phyloP scores from a whole-genome alignment of 2,888 invertebrate genomes.

The Allacma fusca region DNA sequence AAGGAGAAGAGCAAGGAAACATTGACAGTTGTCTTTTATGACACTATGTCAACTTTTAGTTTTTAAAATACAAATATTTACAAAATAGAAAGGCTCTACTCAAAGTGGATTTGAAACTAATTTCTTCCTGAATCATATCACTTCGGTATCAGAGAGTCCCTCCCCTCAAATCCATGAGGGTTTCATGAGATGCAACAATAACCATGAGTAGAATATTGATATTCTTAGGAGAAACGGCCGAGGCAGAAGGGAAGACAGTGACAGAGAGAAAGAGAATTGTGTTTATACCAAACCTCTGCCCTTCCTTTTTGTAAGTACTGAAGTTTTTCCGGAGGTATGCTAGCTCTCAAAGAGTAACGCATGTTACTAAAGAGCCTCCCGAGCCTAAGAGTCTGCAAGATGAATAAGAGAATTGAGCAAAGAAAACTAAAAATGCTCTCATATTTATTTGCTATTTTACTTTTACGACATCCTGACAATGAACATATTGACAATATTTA shows the following conservation, averaged over 20 bases:
- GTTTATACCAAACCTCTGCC: constrained; percentile 7
- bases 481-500: constrained; percentile 44
- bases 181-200: no score
- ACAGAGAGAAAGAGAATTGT: neutral
- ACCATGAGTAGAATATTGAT: neutral
- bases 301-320: neutral
- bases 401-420: neutral
- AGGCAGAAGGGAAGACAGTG: neutral
- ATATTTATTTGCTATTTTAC: constrained; percentile 45
- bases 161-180: neutral
- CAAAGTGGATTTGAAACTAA: no score
- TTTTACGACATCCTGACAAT: constrained; percentile 44
- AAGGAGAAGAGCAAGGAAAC: constrained; percentile 2
- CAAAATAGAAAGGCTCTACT: neutral
- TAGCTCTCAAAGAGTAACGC: neutral
- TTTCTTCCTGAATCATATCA: constrained; percentile 1
- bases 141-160: neutral
- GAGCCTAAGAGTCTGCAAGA: neutral
- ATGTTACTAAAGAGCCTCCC: neutral
- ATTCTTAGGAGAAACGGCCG: neutral
- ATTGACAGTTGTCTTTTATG: constrained; percentile 25
- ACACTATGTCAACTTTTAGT: constrained; percentile 1
- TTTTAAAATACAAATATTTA: neutral
- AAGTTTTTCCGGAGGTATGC: constrained; percentile 3
- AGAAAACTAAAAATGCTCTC: constrained; percentile 39